phyloP scores from a whole-genome alignment of 2,888 invertebrate species.

The Troides aeacus region DNA sequence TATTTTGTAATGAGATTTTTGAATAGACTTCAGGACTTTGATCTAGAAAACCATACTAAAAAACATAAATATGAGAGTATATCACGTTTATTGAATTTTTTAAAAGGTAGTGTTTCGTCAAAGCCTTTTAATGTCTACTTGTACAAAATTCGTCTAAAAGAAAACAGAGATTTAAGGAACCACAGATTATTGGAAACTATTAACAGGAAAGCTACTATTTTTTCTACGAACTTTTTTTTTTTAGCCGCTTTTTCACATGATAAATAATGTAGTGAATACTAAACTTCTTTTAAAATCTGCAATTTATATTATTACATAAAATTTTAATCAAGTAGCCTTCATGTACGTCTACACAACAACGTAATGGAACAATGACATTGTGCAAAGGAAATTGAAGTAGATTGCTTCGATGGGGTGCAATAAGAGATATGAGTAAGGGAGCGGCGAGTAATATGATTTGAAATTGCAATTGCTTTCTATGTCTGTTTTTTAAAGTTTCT shows the following conservation, averaged over 20 bases:
- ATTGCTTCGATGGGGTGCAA: conserved; percentile 8
- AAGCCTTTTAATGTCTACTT: no score
- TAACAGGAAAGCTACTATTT: no score
- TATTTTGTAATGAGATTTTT: neutral
- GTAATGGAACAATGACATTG: conserved; percentile 4
- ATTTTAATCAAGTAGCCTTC: neutral
- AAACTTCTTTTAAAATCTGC: no score
- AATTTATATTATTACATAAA: neutral
- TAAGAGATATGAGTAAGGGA: conserved; percentile 4
- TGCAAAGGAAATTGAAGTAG: conserved; percentile 21
- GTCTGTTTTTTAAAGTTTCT: neutral
- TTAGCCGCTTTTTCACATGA: no score
- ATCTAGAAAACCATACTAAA: neutral
- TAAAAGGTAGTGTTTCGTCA: neutral
- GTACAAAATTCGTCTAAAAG: no score
- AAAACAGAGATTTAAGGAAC: no score
- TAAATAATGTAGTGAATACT: neutral
- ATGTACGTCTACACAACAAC: conserved; percentile 2
- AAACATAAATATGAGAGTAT: neutral
- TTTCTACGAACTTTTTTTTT: no score
- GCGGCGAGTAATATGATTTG: neutral
- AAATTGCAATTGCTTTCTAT: neutral
- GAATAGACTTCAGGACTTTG: neutral
- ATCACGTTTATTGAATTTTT: neutral
- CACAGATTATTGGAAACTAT: no score